Evolutionary conservation across 2,888 invertebrate species (phyloP), one percentile per base, ranked within the genome.

Genomic region (Drosophila meridiana): DNA sequence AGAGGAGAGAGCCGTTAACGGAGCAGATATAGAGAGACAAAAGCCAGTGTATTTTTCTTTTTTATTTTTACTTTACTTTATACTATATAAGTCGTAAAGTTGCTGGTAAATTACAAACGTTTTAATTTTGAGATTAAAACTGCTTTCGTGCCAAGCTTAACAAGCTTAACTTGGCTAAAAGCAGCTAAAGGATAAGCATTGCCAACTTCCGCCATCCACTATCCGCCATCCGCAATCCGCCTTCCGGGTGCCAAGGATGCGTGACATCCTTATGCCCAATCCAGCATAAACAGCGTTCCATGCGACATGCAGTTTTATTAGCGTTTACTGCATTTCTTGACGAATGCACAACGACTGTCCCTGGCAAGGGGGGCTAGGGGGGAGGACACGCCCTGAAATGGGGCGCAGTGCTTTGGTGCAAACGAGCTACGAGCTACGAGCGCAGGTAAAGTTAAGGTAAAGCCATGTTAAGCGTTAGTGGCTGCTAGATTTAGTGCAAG

Each of bases 91-190:
- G 82, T 90, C 90, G 88, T 87, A 87, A 90, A 88, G 79, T 81
- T 73, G 66, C 75, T 81, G 71, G 83, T 82, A 89, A 89, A 89
- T 87, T 80, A 89, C 86, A 90, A 90, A 90, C 90, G 89, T 87
- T 90, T 90, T 90, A 87, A 90, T 90, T 89, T 90, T 83, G 76
- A 89, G 89, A 89, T 89, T 89, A 90, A 90, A 90, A 89, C 87
- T 63, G 83, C 86, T 87, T 87, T 87, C 87, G 89, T 87, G 87
- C 82, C 80, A 78, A 83, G 89, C 87, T 89, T 87, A 87, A 89
- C 87, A 87, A 87, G 87, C 85, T 87, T 78, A 82, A 83, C 86
- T 86, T 79, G 85, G 73, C 83, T 73, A 76, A 76, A 68, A 76
- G 73, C 79, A 81, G 79, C 70, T 72, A 75, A 73, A 70, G 74